Conservation (phyloP, 2,888 invertebrate species). For the Netelia inedita region DNA sequence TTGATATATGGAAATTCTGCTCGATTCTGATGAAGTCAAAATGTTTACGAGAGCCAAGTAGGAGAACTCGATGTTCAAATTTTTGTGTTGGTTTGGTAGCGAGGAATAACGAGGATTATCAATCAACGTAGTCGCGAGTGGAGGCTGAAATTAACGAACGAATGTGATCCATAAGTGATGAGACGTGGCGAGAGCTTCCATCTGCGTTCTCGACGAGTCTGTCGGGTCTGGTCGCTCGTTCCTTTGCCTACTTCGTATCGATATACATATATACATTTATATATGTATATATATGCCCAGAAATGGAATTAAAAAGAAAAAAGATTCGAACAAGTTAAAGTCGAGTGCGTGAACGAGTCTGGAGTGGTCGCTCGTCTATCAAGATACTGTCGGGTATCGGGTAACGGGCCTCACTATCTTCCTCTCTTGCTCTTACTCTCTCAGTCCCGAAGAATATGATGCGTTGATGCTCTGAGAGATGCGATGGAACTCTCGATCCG, state of each 20-base stretch:
- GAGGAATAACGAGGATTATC: conserved; percentile 78
- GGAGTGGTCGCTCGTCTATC: conserved; percentile 59
- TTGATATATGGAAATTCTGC: conserved; percentile 37
- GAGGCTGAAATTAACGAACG: conserved; percentile 78
- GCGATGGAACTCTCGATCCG: conserved; percentile 21
- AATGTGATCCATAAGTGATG: conserved; percentile 83
- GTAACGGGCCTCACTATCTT: conserved; percentile 37
- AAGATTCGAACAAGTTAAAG: conserved; percentile 15
- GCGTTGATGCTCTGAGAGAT: conserved; percentile 45
- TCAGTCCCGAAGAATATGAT: conserved; percentile 22
- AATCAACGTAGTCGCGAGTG: conserved; percentile 75
- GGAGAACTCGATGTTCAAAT: neutral
- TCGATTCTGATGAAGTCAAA: conserved; percentile 40
- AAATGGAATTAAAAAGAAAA: conserved; percentile 5
- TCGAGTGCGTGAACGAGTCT: conserved; percentile 14
- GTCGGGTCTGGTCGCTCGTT: conserved; percentile 17
- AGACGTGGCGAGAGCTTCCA: conserved; percentile 84
- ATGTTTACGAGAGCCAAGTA: conserved; percentile 2
- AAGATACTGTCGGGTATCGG: conserved; percentile 41
- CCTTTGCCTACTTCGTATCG: neutral
- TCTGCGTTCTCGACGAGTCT: conserved; percentile 34
- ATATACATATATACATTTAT: neutral
- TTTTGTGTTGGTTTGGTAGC: conserved; percentile 70
- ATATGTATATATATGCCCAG: neutral
- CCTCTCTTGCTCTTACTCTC: neutral